A percentile compares a stretch with the other conserved stretches of the same genome.
phyloP scores from a whole-genome alignment of 1,140 invertebrate species.

The Bombus pascuorum region DNA sequence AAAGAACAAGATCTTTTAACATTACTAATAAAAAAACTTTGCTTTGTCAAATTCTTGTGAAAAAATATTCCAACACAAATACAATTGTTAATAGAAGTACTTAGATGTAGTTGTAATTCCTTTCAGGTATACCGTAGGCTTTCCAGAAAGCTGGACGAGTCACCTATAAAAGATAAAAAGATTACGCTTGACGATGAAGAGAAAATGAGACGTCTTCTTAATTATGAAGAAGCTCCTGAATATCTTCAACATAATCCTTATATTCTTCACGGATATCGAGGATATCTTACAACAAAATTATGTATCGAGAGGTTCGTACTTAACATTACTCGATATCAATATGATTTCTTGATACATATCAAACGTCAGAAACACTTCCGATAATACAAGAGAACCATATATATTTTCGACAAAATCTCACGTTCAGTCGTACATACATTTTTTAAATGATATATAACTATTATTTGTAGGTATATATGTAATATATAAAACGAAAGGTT shows the following conservation, averaged over 20 bases:
- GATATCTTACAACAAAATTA: constrained; percentile 89
- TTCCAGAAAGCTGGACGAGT: constrained; percentile 56
- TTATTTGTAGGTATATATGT: too few relatives aligned
- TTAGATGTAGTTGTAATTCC: neutral
- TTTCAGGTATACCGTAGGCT: constrained; percentile 8
- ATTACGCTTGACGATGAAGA: constrained; percentile 76
- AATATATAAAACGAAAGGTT: too few relatives aligned
- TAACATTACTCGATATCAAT: neutral
- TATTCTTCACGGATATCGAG: constrained; percentile 88
- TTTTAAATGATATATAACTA: too few relatives aligned
- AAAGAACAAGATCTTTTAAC: too few relatives aligned
- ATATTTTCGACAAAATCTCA: too few relatives aligned
- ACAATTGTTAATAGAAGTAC: neutral
- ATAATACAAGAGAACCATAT: neutral
- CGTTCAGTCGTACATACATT: too few relatives aligned
- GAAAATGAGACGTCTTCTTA: constrained; percentile 80
- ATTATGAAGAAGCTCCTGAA: constrained; percentile 87
- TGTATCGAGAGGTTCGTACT: constrained; percentile 91
- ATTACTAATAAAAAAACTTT: too few relatives aligned
- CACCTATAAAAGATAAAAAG: constrained; percentile 70
- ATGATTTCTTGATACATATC: too few relatives aligned
- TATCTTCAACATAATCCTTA: constrained; percentile 92
- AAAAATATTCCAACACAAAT: neutral
- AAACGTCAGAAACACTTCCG: neutral
- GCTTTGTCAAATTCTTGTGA: too few relatives aligned